Percentiles rank a stretch among this genome's conserved stretches.
Evolutionary conservation across 2,888 invertebrate species (phyloP).

Genomic region (Drosophila recens): DNA sequence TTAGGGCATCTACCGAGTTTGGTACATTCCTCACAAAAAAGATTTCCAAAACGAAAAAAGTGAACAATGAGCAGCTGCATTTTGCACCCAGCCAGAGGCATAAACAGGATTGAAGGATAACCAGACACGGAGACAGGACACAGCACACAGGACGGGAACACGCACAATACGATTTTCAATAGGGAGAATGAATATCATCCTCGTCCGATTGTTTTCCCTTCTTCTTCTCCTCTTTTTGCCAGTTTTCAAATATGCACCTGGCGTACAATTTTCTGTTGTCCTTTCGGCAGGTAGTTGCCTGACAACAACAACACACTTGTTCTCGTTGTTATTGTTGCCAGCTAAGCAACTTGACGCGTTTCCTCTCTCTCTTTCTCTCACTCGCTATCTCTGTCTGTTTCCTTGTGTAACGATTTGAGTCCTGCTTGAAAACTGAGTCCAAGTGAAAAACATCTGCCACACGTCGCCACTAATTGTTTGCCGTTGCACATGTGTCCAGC

Average conservation of each 20-base stretch:
- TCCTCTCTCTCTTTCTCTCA: constrained; percentile 18
- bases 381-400: constrained; percentile 21
- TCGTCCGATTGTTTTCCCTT: constrained; percentile 27
- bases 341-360: constrained; percentile 44
- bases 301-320: constrained; percentile 31
- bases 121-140: not conserved
- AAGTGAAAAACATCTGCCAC: constrained; percentile 75
- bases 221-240: constrained; percentile 26
- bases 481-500: constrained; percentile 69
- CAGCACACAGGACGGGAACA: constrained; percentile 22
- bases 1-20: constrained; percentile 11
- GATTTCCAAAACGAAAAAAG: constrained; percentile 13
- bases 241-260: constrained; percentile 65
- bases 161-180: constrained; percentile 61
- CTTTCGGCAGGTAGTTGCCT: constrained; percentile 64
- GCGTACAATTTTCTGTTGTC: constrained; percentile 52
- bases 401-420: constrained; percentile 59
- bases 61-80: constrained; percentile 65
- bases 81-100: constrained; percentile 54
- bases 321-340: constrained; percentile 62
- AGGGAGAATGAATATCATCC: constrained; percentile 38
- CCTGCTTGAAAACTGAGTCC: constrained; percentile 58
- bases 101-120: constrained; percentile 70
- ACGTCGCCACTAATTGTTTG: constrained; percentile 75
- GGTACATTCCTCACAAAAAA: constrained; percentile 4